Base-by-base conservation (phyloP, 1,140 invertebrate species). In the Aradophagus sp. region DNA sequence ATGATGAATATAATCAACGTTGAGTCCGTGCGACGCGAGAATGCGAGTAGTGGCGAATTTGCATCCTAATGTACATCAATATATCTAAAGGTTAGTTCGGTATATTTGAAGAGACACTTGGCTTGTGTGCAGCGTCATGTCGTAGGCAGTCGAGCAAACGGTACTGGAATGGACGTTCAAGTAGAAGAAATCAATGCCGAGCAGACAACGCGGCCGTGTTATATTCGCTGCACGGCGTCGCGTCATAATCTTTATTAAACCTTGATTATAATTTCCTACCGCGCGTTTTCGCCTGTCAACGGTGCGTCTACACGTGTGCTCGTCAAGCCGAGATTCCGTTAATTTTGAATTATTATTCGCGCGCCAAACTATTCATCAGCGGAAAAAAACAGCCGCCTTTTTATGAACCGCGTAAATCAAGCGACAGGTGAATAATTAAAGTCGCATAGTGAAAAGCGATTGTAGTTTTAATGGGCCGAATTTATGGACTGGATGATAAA, bases 141-240 rank as follows among this genome's bases (percentile, higher is more conserved):
- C 50, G 66, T 44, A 67, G 35, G 44, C 62, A 68, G 58, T 35
- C 13, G 39, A 50, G 42, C 38, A 69, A 59, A 42, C 38, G 47
- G 47, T 66, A 72, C 56, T 58, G 53, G 39, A 53, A 27, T 65
- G 50, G 58, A 32, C 58, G 48, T 36, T 50, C 44, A 53, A 73
- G 70, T 73, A 50, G 73, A 73, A 73, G 65, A 67, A 70, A 75
- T 75, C 70, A 65, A 70, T 73, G 70, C 48, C 48, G 50, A 52
- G 50, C 59, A 38, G 67, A 71, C 62, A 74, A 76, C 50, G 34
- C 39, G 45, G 48, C 31, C 17, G 5, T 39, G 36, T 27, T 35
- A 42, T 56, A 53, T 55, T 56, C 44, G 42, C 38, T 36, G 38
- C 31, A 56, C 58, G 52, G 34, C 50, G 61, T 44, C 41, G 52